Conservation (phyloP, 2,888 invertebrate species). For the Machimus rusticus region DNA sequence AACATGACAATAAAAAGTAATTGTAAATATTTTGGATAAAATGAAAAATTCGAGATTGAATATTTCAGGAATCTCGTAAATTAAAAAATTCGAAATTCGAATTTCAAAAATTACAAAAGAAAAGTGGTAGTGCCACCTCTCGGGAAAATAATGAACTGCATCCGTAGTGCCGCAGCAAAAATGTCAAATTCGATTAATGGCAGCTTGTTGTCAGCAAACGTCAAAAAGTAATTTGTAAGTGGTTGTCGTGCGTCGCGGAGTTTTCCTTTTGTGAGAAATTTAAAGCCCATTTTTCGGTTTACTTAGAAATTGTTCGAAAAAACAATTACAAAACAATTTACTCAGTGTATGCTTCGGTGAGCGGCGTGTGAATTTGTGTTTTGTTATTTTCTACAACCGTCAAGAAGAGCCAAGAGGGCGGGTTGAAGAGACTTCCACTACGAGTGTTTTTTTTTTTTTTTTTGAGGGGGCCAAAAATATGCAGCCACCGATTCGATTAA, state of each 20-base stretch:
- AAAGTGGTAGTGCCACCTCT: neutral
- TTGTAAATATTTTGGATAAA: no score
- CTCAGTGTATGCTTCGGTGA: no score
- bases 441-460: no score
- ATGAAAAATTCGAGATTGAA: no score
- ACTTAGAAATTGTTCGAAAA: neutral
- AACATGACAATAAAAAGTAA: no score
- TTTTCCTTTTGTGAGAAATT: neutral
- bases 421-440: neutral
- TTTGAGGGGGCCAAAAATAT: neutral
- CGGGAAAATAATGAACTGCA: neutral
- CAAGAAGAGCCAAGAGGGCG: no score
- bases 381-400: no score
- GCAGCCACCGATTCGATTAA: neutral
- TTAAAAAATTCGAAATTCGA: no score
- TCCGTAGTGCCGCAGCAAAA: neutral
- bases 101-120: no score
- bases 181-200: neutral
- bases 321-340: neutral
- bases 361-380: no score
- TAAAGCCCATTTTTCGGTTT: neutral
- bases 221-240: neutral
- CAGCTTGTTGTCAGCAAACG: neutral
- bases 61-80: no score
- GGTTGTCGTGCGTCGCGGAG: neutral